Conservation (phyloP, 1,140 invertebrate genomes). For the Nilaparvata lugens region DNA sequence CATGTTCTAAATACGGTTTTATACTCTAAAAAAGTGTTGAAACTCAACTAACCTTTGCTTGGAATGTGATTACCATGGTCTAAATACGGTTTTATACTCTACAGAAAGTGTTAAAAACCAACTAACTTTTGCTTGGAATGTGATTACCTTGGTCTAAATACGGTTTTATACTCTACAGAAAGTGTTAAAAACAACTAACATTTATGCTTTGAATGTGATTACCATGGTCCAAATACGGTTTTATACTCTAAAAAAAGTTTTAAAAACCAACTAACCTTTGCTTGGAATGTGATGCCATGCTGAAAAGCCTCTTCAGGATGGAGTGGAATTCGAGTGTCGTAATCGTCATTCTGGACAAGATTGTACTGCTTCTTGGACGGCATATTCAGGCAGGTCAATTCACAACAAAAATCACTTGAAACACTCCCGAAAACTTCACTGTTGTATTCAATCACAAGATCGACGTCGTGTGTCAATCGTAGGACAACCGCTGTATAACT, state of each 20-base stretch:
- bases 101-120: not conserved
- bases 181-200: constrained; percentile 43
- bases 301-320: constrained; percentile 94
- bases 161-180: too few relatives aligned
- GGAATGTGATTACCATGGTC: constrained; percentile 94
- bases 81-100: too few relatives aligned
- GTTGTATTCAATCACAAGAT: too few relatives aligned
- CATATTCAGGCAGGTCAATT: constrained; percentile 39
- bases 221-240: too few relatives aligned
- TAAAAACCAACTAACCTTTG: constrained; percentile 64
- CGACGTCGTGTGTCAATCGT: too few relatives aligned
- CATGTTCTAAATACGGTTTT: too few relatives aligned
- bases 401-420: not conserved
- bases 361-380: constrained; percentile 86
- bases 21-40: not conserved
- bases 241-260: not conserved
- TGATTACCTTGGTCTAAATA: too few relatives aligned
- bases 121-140: constrained; percentile 92
- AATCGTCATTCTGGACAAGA: constrained; percentile 89
- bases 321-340: constrained; percentile 85
- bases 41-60: constrained; percentile 75
- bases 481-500: too few relatives aligned
- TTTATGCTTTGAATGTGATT: constrained; percentile 95
- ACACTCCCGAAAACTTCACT: too few relatives aligned
- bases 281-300: constrained; percentile 92